These are phyloP conservation scores for Ferdinandea cuprea DNA, from an alignment of 2,888 invertebrate genomes.

Conservation along the genomic window DNA sequence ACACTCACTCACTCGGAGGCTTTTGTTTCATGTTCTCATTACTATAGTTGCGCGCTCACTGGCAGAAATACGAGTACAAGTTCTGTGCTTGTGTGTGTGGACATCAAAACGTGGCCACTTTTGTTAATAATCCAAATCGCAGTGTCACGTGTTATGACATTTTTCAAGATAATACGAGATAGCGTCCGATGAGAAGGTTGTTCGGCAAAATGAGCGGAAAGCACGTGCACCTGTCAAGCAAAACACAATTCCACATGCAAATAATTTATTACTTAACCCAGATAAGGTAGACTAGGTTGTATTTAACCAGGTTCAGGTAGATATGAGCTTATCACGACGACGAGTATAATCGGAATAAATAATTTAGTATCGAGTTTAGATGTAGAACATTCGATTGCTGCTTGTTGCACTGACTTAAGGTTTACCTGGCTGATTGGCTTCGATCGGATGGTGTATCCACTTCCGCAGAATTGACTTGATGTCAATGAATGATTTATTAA, in stretches of 20 bases:
- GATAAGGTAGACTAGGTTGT: conserved; percentile 27
- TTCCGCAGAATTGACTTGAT: conserved; percentile 2
- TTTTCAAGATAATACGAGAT: neutral
- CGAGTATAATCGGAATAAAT: conserved; percentile 33
- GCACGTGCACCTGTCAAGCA: conserved; percentile 35
- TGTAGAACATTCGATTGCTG: neutral
- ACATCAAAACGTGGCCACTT: neutral
- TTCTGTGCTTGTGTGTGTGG: conserved; percentile 1
- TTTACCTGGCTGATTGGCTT: conserved; percentile 13
- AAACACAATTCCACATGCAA: conserved; percentile 30
- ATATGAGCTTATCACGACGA: no score
- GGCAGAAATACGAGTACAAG: neutral
- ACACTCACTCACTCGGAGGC: conserved; percentile 44
- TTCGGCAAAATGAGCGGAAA: conserved; percentile 4
- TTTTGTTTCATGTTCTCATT: conserved; percentile 41
- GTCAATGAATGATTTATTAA: conserved; percentile 11
- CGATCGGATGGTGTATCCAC: neutral
- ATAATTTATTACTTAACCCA: conserved; percentile 27
- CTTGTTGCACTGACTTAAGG: conserved; percentile 15
- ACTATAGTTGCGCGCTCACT: conserved; percentile 3
- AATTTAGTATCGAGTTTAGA: conserved; percentile 10
- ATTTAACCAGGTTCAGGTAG: neutral
- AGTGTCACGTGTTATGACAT: conserved; percentile 24
- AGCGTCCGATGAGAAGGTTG: neutral
- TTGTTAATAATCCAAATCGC: neutral